Base-by-base conservation (phyloP, 2,888 invertebrate species). In the Taenaris catops region DNA sequence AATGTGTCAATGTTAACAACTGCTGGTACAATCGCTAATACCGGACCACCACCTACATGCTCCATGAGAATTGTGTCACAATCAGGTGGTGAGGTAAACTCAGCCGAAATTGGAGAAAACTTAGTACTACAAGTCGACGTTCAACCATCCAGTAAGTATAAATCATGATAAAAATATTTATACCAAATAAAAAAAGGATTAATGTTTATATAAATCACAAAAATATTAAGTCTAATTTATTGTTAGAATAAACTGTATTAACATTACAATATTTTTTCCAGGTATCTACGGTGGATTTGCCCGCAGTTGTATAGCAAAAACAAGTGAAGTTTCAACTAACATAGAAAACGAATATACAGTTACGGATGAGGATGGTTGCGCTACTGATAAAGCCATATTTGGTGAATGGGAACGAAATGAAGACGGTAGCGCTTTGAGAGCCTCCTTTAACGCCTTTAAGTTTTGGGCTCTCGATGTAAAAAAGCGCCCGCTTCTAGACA, bases 1-100 rank as follows among this genome's bases (percentile, higher is more conserved):
- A 97, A 98, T 68, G 97, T 97, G 4, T 96, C 96, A 4, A 97
- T 97, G 96, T 75, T 97, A 49, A 97, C 97, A 0, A 97, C 97
- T 0, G 96, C 96, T 1, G 97, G 97, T 33, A 97, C 97, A 0
- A 97, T 97, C 44, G 96, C 96, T 21, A 97, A 97, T 63, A 97
- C 96, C 0, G 97, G 97, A 28, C 97, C 97, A 12, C 96, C 97
- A 26, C 97, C 97, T 4, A 94, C 94, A 5, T 97, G 97, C 68
- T 89, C 94, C 37, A 97, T 97, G 97, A 92, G 93, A 58, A 97
- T 97, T 47, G 94, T 96, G 9, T 94, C 96, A 11, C 90, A 92
- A 27, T 92, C 92, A 19, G 97, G 97, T 4, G 93, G 94, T 58
- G 95, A 96, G 75, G 96, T 97, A 38, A 94, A 91, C 68, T 94